Conservation (phyloP, 2,888 invertebrate genomes). For the Sycophila texana region DNA sequence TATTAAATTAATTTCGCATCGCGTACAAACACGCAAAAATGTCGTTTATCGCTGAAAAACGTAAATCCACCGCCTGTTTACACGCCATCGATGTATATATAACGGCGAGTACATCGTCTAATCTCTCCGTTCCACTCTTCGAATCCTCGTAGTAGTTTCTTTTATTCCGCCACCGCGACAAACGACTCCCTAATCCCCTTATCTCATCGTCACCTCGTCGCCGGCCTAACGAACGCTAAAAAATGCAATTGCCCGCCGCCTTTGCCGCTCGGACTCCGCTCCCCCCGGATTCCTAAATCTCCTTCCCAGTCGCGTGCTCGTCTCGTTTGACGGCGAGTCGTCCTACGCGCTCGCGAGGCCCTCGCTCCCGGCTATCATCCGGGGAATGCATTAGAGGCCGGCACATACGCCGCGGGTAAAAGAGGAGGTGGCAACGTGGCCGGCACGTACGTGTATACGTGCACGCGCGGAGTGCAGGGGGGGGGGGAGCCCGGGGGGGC, state of each 20-base stretch:
- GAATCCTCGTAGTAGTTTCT: too few species aligned
- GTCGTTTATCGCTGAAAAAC: too few species aligned
- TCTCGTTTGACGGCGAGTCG: background rate
- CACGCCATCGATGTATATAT: too few species aligned
- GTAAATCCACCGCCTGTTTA: too few species aligned
- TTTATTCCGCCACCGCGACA: too few species aligned
- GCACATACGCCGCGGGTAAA: slow-evolving; percentile 58
- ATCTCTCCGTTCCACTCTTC: too few species aligned
- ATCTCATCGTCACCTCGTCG: too few species aligned
- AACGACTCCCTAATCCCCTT: too few species aligned
- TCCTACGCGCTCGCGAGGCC: background rate
- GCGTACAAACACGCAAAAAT: too few species aligned
- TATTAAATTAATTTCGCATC: too few species aligned
- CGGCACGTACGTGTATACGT: slow-evolving; percentile 66
- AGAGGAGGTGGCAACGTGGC: slow-evolving; percentile 72
- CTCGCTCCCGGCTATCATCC: slow-evolving; percentile 41
- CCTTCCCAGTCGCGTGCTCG: background rate
- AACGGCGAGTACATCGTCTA: too few species aligned
- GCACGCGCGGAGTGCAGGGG: background rate
- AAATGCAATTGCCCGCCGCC: background rate
- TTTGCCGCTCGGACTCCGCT: background rate
- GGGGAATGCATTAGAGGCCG: slow-evolving; percentile 69
- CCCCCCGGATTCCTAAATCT: background rate
- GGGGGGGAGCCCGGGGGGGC: background rate
- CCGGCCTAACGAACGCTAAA: too few species aligned